These are phyloP conservation scores for Dicrostonyx torquatus DNA, from an alignment of 2,797 vertebrate genomes.

Conservation along the genomic window DNA sequence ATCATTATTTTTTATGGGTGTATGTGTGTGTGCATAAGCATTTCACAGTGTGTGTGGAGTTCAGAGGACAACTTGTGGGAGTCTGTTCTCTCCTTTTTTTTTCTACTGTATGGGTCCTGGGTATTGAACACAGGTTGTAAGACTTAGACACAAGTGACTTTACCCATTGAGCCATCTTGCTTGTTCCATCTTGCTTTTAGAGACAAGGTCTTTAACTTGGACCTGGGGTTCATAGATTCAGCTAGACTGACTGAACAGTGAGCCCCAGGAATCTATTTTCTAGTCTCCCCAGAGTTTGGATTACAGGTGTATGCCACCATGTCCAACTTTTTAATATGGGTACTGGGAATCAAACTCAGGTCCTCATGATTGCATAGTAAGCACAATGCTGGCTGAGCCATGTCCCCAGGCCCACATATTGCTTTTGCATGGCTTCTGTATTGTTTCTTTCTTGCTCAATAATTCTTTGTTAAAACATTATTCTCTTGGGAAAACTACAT, in stretches of 20 bases:
- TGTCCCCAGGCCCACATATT: not conserved
- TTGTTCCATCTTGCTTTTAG: not conserved
- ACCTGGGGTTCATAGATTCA: not conserved
- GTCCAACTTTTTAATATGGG: not conserved
- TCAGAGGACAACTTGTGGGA: not conserved
- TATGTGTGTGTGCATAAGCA: not conserved
- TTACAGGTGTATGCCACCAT: not conserved
- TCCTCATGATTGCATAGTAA: not conserved
- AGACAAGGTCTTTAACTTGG: not conserved
- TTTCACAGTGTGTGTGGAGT: not conserved
- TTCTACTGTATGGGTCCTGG: not conserved
- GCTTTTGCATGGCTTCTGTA: not conserved
- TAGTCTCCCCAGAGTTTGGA: not conserved
- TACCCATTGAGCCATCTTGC: not conserved
- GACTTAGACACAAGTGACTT: not conserved
- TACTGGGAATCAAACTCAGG: not conserved
- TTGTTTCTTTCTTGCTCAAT: not conserved
- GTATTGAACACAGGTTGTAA: not conserved
- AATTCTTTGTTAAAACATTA: not conserved
- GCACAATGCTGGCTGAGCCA: not conserved
- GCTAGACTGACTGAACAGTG: no score
- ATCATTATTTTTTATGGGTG: not conserved
- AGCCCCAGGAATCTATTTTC: not conserved
- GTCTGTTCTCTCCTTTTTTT: not conserved
- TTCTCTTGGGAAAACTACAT: not conserved